These are phyloP conservation scores for Cryptoprocta ferox DNA, from an alignment of 2,797 vertebrate genomes.

Conservation along the genomic window DNA sequence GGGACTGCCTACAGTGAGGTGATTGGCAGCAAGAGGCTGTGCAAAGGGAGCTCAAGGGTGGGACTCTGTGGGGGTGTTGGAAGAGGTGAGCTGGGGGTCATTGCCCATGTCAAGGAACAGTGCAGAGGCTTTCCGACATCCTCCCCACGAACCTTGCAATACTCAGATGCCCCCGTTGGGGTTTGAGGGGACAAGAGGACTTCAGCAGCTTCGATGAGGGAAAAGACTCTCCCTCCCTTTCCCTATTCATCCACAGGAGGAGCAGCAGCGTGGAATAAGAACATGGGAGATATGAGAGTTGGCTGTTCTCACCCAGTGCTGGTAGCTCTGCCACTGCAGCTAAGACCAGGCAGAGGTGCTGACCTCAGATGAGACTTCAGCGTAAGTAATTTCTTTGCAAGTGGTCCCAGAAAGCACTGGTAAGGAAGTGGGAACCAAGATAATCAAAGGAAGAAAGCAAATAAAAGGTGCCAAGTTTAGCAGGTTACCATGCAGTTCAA, in stretches of 20 bases:
- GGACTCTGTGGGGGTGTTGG: background rate
- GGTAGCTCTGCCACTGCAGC: background rate
- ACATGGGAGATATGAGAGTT: rapidly evolving
- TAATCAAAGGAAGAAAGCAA: background rate
- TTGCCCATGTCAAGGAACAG: rapidly evolving
- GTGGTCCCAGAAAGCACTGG: background rate
- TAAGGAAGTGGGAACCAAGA: background rate
- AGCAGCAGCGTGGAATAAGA: background rate
- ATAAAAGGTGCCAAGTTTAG: background rate
- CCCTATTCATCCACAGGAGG: background rate
- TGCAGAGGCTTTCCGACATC: background rate
- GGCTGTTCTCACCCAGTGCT: background rate
- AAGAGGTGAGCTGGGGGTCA: background rate
- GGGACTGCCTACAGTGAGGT: background rate
- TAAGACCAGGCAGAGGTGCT: background rate
- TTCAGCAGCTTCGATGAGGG: background rate
- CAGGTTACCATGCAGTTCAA: background rate
- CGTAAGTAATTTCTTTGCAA: background rate
- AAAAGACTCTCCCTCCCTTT: background rate
- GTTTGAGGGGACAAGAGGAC: background rate
- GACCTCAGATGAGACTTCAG: background rate
- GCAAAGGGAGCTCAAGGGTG: background rate
- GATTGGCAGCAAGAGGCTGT: background rate
- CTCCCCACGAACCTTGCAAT: background rate
- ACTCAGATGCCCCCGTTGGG: background rate